Conservation (phyloP, 2,113 vertebrate genomes). For the Lophochroa leadbeateri region DNA sequence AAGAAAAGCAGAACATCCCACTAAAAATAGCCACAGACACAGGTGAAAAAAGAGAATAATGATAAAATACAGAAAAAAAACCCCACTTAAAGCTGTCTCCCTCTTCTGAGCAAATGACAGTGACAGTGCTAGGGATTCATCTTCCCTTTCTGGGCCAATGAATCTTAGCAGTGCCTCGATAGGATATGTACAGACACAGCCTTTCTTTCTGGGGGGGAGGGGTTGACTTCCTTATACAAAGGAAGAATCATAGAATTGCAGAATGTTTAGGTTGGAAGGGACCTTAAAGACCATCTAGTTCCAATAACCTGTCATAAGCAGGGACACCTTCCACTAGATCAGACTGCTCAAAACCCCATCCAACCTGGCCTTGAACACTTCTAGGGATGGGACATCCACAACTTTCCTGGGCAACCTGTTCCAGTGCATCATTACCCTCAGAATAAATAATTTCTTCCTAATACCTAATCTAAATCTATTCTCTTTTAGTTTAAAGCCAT, state of each 20-base stretch:
- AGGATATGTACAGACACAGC: not conserved
- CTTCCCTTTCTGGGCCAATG: not conserved
- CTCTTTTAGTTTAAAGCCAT: not conserved
- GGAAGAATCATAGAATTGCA: not conserved
- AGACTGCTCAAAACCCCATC: not conserved
- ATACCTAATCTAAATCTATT: not conserved
- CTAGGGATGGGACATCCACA: not conserved
- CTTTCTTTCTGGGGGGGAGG: not conserved
- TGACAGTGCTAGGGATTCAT: not conserved
- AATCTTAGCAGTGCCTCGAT: not conserved
- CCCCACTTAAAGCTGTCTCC: not conserved
- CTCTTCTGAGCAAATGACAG: not conserved
- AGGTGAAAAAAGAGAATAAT: not conserved
- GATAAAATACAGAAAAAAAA: not conserved
- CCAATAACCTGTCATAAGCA: not conserved
- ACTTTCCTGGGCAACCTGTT: not conserved
- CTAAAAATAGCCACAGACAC: not conserved
- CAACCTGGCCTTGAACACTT: not conserved
- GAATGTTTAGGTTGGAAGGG: not conserved
- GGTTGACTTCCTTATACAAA: not conserved
- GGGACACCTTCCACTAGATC: not conserved
- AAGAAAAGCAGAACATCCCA: not conserved
- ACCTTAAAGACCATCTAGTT: not conserved
- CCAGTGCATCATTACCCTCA: not conserved
- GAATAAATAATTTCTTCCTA: not conserved